Evolutionary conservation across 1,140 invertebrate species (phyloP), one percentile per base, ranked within the genome.

Genomic region (Conus betulinus): DNA sequence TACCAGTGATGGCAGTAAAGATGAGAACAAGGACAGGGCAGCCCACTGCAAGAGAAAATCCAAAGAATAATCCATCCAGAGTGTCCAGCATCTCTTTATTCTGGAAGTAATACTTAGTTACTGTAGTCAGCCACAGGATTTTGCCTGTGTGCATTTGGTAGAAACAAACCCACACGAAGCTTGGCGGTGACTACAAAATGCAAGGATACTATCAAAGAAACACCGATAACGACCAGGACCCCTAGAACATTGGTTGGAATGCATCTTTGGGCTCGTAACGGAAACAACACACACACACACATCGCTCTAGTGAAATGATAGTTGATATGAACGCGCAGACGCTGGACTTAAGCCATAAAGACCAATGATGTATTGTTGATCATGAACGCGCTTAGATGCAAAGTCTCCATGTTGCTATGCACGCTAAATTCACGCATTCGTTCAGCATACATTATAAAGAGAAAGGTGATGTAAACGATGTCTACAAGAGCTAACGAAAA

Each of bases 51-150:
- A 84, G 53, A n/a, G 39, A 55, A 13, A 84, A 84, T 7, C 82
- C 82, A 53, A 55, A 84, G n/a, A 84, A 84, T 23, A 84, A 1
- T 55, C 82, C 82, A n/a, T 84, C 82, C 57, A 84, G 27, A 53
- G 57, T 27, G 6, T 84, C n/a, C 1, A 60, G 53, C 82, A 84
- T 84, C 5, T 57, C 55, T 84, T 84, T 84, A 27, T 84, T 84
- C 57, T 23, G 51, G 53, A 55, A 20, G 27, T 52, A 52, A 39
- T 82, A 82, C 20, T 82, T 13, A 7, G 11, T 82, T 8, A 51
- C 81, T 3, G 17, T n/a, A 23, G n/a, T 20, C 7, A 8, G 17
- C 71, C 71, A 74, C 20, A 23, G 23, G 7, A 74, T 8, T 25
- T 23, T 74, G 7, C n/a, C 20, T 17, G 71, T 74, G 71, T 23